Evolutionary conservation across 53 echinoderm and acorn worm species (phyloP).

Genomic region (Paracentrotus lividus): DNA sequence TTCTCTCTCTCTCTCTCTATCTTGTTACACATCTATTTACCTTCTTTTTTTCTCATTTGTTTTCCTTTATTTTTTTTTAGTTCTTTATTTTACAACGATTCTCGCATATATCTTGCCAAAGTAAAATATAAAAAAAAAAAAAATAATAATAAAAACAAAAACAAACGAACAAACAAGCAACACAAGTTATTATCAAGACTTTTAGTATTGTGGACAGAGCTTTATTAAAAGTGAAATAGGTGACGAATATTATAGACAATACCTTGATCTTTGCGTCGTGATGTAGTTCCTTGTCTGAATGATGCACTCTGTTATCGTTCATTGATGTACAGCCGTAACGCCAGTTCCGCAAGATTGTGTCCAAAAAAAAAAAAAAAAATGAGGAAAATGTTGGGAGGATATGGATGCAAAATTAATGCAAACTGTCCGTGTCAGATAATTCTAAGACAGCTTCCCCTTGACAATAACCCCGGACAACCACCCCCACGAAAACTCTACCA

Average conservation of each 20-base stretch:
- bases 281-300: background rate
- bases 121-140: no score
- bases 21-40: background rate
- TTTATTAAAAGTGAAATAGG: background rate
- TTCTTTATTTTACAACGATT: no score
- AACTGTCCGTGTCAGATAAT: background rate
- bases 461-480: no score
- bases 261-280: constrained; percentile 7
- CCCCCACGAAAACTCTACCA: no score
- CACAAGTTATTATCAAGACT: no score
- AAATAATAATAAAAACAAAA: no score
- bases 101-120: no score
- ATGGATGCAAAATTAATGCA: background rate
- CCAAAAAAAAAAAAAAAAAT: background rate
- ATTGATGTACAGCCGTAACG: background rate
- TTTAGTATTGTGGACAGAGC: no score
- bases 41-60: no score
- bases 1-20: background rate
- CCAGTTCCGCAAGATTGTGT: constrained; percentile 6
- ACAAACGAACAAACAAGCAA: no score
- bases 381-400: background rate
- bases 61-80: no score
- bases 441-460: no score
- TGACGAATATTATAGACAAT: background rate
- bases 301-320: background rate